phyloP scores from a whole-genome alignment of 1,140 invertebrate species.

The Cataglyphis hispanica region DNA sequence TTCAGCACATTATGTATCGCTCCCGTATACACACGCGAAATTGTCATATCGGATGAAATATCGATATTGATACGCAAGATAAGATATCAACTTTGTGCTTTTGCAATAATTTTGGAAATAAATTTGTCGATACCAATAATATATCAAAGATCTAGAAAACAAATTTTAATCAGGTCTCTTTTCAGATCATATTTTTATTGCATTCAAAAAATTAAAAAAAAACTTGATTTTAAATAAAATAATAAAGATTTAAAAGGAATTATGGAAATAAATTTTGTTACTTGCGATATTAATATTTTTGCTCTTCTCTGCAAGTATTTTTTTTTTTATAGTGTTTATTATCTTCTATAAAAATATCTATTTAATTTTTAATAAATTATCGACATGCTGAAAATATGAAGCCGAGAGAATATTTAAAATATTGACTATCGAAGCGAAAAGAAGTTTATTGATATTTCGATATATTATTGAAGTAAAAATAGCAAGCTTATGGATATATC shows the following conservation, averaged over 20 bases:
- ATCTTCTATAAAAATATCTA: not conserved
- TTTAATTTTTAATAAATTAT: constrained; percentile 7
- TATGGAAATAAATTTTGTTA: not conserved
- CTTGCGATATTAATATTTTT: constrained; percentile 1
- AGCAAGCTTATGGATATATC: not conserved
- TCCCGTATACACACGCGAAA: constrained; percentile 31
- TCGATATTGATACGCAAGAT: not conserved
- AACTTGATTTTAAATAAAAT: not conserved
- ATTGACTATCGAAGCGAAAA: constrained; percentile 30
- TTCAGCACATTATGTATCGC: constrained; percentile 40
- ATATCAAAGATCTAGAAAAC: not conserved
- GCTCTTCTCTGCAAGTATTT: not conserved
- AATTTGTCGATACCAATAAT: not conserved
- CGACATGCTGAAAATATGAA: not conserved
- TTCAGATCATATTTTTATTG: not conserved
- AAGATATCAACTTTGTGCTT: not conserved
- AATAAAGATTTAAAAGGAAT: not conserved
- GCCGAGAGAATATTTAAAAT: not conserved
- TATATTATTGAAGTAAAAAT: not conserved
- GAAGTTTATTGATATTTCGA: constrained; percentile 21
- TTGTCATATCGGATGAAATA: not conserved
- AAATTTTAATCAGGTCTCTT: not conserved
- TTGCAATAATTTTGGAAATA: not conserved
- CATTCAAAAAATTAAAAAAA: not conserved
- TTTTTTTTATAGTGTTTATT: not conserved